Evolutionary conservation across 2,113 vertebrate species (phyloP).

Genomic region (Podilymbus podiceps): DNA sequence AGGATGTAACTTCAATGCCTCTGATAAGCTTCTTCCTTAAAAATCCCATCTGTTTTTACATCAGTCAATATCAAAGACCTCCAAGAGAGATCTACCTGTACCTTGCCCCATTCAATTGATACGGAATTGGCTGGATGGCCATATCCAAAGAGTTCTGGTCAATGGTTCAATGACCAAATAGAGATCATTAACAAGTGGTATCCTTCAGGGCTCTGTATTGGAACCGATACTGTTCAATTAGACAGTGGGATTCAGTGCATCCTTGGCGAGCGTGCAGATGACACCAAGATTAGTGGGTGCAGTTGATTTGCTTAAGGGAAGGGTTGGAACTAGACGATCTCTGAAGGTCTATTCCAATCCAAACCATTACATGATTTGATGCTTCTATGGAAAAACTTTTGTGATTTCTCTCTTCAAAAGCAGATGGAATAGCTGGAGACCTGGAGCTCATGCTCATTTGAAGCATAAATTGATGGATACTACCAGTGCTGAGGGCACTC

Average conservation of each 20-base stretch:
- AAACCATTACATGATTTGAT: neutral
- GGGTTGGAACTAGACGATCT: no score
- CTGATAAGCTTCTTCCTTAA: neutral
- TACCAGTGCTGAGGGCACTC: neutral
- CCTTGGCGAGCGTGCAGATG: neutral
- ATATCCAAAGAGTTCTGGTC: neutral
- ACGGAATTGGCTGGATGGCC: neutral
- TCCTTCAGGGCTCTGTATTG: neutral
- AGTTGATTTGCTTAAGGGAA: neutral
- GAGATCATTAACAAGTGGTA: neutral
- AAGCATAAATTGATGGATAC: neutral
- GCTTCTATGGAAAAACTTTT: neutral
- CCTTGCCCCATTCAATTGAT: no score
- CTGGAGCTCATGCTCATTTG: neutral
- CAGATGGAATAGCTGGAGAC: neutral
- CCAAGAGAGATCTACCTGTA: neutral
- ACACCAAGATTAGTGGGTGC: neutral
- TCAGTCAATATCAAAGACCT: neutral
- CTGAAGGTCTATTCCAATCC: no score
- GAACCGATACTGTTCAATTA: neutral
- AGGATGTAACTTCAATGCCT: neutral
- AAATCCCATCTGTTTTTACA: neutral
- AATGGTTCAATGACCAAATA: neutral
- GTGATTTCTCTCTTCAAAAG: neutral
- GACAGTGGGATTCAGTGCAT: neutral